These are phyloP conservation scores for Coenobita brevimanus DNA, from an alignment of 1,140 invertebrate genomes.

Conservation along the genomic window DNA sequence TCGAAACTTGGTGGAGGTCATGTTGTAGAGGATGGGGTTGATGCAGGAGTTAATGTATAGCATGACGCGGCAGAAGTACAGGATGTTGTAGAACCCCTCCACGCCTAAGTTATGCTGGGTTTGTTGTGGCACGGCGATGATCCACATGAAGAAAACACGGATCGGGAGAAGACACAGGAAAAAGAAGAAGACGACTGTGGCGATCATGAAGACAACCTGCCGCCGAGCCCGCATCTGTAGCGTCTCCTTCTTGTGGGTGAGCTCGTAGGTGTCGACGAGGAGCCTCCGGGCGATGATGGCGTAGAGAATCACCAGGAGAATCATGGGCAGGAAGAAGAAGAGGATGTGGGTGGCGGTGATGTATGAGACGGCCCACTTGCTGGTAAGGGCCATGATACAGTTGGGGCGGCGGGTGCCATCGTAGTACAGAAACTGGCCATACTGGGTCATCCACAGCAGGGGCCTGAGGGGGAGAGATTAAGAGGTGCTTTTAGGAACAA, in stretches of 20 bases:
- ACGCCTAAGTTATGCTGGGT: slow-evolving; percentile 80
- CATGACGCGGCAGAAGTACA: slow-evolving; percentile 91
- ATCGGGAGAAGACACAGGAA: slow-evolving; percentile 93
- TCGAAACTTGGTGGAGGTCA: slow-evolving; percentile 94
- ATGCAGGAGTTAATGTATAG: slow-evolving; percentile 91
- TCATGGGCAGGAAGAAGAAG: slow-evolving; percentile 89
- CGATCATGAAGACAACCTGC: slow-evolving; percentile 88
- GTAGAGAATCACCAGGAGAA: slow-evolving; percentile 86
- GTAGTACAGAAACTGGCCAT: slow-evolving; percentile 80
- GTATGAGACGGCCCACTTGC: slow-evolving; percentile 83
- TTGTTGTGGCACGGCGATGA: slow-evolving; percentile 83
- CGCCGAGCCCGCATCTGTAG: slow-evolving; percentile 71
- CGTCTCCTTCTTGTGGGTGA: slow-evolving; percentile 51
- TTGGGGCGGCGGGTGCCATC: slow-evolving; percentile 82
- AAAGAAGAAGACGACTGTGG: slow-evolving; percentile 91
- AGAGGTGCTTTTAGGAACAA: background rate
- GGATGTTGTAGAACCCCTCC: slow-evolving; percentile 87
- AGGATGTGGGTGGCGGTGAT: slow-evolving; percentile 82
- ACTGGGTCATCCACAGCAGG: slow-evolving; percentile 76
- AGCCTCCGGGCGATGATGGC: slow-evolving; percentile 87
- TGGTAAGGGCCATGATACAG: slow-evolving; percentile 83
- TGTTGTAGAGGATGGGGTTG: slow-evolving; percentile 91
- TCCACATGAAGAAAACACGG: slow-evolving; percentile 87
- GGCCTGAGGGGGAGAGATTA: slow-evolving; percentile 80
- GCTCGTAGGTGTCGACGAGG: slow-evolving; percentile 75